phyloP scores from a whole-genome alignment of 2,797 vertebrate genomes.

The Psittacula derbiana region DNA sequence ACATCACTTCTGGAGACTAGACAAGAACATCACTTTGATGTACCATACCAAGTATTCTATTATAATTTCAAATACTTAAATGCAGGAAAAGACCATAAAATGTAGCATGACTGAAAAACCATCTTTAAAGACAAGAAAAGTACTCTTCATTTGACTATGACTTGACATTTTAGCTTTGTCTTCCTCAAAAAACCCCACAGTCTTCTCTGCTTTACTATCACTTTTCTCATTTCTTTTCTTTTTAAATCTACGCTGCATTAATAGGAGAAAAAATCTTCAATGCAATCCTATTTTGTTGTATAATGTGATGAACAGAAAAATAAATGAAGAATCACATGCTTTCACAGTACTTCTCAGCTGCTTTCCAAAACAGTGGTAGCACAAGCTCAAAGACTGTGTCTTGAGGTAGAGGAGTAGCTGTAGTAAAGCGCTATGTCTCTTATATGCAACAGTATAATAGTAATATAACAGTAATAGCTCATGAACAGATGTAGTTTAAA shows the following conservation, averaged over 20 bases:
- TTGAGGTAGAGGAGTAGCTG: not conserved
- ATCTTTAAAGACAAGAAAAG: not conserved
- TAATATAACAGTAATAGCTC: not conserved
- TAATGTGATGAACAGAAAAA: not conserved
- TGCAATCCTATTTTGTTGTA: not conserved
- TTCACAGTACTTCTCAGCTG: not conserved
- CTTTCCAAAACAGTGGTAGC: not conserved
- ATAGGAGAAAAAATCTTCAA: not conserved
- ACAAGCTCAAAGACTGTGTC: not conserved
- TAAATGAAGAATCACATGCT: not conserved
- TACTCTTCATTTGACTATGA: not conserved
- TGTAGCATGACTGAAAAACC: not conserved
- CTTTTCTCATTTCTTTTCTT: not conserved
- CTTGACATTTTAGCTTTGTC: not conserved
- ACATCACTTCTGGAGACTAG: not conserved
- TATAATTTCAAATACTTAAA: not conserved
- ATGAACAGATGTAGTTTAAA: not conserved
- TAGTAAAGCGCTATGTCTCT: not conserved
- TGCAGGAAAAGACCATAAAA: conserved; percentile 1
- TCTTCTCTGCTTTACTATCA: not conserved
- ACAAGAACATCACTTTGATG: conserved; percentile 15
- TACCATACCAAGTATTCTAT: not conserved
- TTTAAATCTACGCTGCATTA: not conserved
- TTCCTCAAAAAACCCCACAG: not conserved
- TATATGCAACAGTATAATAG: not conserved